These are phyloP conservation scores for Lophius piscatorius DNA, from an alignment of 2,113 vertebrate genomes.

Conservation along the genomic window DNA sequence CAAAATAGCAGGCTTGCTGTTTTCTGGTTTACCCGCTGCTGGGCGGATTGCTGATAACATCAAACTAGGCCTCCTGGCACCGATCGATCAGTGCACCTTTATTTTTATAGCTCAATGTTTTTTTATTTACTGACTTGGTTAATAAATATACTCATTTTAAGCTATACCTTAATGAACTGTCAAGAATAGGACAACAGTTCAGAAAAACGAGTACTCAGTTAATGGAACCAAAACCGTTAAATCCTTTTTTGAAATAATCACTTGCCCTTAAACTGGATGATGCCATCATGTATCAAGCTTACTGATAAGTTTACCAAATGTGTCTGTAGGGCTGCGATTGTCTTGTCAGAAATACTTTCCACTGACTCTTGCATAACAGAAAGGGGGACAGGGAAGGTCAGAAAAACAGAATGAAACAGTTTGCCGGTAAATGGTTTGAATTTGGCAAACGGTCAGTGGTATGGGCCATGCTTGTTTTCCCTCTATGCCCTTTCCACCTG, in stretches of 20 bases:
- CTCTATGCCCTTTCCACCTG: constrained; percentile 29
- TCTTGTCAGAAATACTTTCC: constrained; percentile 53
- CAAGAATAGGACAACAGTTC: no score
- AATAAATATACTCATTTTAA: no score
- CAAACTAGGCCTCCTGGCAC: no score
- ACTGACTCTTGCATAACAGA: constrained; percentile 61
- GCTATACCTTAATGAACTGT: no score
- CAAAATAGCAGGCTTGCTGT: no score
- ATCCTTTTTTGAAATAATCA: constrained; percentile 5
- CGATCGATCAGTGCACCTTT: no score
- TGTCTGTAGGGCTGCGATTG: constrained; percentile 42
- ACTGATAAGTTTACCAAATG: constrained; percentile 63
- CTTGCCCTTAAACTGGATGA: constrained; percentile 9
- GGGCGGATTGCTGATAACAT: no score
- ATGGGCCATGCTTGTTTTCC: constrained; percentile 41
- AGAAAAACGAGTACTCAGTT: no score
- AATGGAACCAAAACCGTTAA: not conserved
- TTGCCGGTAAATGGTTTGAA: constrained; percentile 64
- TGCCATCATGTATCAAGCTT: constrained; percentile 20
- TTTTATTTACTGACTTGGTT: no score
- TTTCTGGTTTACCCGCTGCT: no score
- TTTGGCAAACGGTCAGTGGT: constrained; percentile 54
- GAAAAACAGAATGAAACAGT: constrained; percentile 61
- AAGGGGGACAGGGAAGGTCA: constrained; percentile 57
- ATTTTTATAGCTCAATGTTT: no score